Conservation (phyloP, 2,797 vertebrate species). For the Urophycis tenuis region DNA sequence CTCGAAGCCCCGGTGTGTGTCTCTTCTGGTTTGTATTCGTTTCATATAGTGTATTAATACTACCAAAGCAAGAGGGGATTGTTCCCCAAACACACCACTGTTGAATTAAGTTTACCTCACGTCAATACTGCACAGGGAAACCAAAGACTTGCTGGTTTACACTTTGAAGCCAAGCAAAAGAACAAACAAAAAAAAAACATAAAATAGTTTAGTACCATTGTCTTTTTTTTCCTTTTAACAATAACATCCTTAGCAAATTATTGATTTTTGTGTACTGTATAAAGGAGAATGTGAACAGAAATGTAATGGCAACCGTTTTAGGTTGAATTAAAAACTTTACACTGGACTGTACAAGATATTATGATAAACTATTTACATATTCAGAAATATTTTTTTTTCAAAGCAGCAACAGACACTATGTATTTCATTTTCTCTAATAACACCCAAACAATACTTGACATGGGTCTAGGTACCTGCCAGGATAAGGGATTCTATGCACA, state of each 20-base stretch:
- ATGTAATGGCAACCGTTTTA: conserved; percentile 91
- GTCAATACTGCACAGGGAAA: conserved; percentile 99
- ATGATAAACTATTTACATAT: conserved; percentile 99
- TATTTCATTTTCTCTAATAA: conserved; percentile 88
- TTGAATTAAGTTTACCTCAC: conserved; percentile 94
- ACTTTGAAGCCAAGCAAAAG: conserved; percentile 91
- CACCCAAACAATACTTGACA: conserved; percentile 90
- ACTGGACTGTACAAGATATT: conserved; percentile 99
- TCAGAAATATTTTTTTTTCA: conserved; percentile 90
- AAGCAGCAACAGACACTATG: conserved; percentile 99
- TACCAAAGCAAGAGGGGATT: conserved; percentile 82
- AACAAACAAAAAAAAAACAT: conserved; percentile 57
- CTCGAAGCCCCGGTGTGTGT: conserved; percentile 67
- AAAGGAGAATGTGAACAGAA: conserved; percentile 92
- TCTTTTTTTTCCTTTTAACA: conserved; percentile 69
- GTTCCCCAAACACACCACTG: conserved; percentile 88
- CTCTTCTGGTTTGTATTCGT: conserved; percentile 71
- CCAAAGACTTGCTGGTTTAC: conserved; percentile 91
- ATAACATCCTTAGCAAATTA: conserved; percentile 89
- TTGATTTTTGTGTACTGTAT: conserved; percentile 80
- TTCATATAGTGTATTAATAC: conserved; percentile 83
- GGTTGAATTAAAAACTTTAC: conserved; percentile 99
- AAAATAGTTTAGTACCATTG: conserved; percentile 71
- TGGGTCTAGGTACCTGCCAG: conserved; percentile 90
- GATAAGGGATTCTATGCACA: conserved; percentile 80